A percentile compares a stretch with the other conserved stretches of the same genome.
Evolutionary conservation across 2,888 invertebrate species (phyloP).

Genomic region (Cheilosia grossa): DNA sequence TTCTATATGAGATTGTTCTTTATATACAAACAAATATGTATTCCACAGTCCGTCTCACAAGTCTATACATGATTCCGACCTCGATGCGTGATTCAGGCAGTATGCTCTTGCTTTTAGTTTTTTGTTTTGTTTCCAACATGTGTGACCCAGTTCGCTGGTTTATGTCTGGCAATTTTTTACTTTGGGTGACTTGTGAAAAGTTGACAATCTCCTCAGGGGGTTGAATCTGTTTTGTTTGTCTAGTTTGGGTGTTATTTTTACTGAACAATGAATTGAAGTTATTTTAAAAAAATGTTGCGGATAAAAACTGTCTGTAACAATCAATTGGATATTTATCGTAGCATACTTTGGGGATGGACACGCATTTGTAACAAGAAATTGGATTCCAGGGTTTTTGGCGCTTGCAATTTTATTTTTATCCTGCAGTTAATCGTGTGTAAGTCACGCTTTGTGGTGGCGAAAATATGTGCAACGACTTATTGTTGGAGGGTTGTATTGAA

Average conservation of each 20-base stretch:
- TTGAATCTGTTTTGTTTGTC: not conserved
- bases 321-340: too few species aligned
- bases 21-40: not conserved
- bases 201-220: not conserved
- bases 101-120: not conserved
- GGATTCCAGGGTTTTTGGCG: too few species aligned
- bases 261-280: not conserved
- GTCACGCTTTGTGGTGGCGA: too few species aligned
- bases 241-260: not conserved
- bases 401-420: too few species aligned
- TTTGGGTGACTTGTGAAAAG: constrained; percentile 11
- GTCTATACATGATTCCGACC: constrained; percentile 10
- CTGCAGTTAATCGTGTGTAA: too few species aligned
- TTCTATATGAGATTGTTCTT: constrained; percentile 4
- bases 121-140: constrained; percentile 4
- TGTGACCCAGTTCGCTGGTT: constrained; percentile 22
- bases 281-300: too few species aligned
- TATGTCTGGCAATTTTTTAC: constrained; percentile 34
- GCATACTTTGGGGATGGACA: too few species aligned
- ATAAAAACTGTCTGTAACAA: too few species aligned
- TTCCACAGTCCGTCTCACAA: not conserved
- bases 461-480: too few species aligned
- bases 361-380: too few species aligned
- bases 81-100: constrained; percentile 15
- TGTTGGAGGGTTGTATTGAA: too few species aligned